A percentile compares a stretch with the other conserved stretches of the same genome.
phyloP scores from a whole-genome alignment of 2,888 invertebrate genomes.

The Orthonevra nobilis region DNA sequence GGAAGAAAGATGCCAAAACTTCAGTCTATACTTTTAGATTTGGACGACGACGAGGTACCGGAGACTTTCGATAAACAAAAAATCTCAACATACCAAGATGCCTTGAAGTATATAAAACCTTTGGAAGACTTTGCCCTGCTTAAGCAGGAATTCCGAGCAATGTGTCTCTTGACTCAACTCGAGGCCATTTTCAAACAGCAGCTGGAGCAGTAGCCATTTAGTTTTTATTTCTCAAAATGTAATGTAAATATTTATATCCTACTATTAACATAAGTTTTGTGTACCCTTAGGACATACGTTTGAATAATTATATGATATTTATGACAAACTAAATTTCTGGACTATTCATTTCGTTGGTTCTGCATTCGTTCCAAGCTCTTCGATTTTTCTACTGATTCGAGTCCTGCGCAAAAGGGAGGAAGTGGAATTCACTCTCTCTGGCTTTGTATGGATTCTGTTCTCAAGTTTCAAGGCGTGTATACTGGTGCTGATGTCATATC shows the following conservation, averaged over 20 bases:
- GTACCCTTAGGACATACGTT: too few species aligned
- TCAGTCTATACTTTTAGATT: slow-evolving; percentile 44
- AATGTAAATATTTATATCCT: too few species aligned
- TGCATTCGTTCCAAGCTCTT: slow-evolving; percentile 2
- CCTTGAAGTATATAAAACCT: slow-evolving; percentile 77
- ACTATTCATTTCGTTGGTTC: not conserved
- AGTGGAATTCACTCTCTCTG: slow-evolving; percentile 14
- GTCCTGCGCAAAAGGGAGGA: slow-evolving; percentile 38
- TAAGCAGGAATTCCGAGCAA: slow-evolving; percentile 78
- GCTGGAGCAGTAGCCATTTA: not conserved
- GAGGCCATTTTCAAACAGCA: slow-evolving; percentile 73
- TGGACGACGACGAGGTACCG: slow-evolving; percentile 39
- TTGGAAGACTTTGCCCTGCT: slow-evolving; percentile 77
- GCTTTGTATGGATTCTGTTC: slow-evolving; percentile 21
- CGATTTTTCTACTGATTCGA: slow-evolving; percentile 2
- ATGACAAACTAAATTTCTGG: slow-evolving; percentile 1
- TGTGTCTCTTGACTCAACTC: slow-evolving; percentile 77
- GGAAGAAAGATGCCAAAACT: slow-evolving; percentile 44
- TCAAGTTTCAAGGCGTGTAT: slow-evolving; percentile 56
- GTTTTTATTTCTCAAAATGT: not conserved
- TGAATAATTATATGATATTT: slow-evolving; percentile 24
- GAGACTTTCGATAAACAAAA: slow-evolving; percentile 15
- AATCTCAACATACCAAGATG: slow-evolving; percentile 75
- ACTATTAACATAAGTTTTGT: too few species aligned
- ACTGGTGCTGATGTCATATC: slow-evolving; percentile 42